Conservation (phyloP, 2,113 vertebrate genomes). For the Hippocampus abdominalis region DNA sequence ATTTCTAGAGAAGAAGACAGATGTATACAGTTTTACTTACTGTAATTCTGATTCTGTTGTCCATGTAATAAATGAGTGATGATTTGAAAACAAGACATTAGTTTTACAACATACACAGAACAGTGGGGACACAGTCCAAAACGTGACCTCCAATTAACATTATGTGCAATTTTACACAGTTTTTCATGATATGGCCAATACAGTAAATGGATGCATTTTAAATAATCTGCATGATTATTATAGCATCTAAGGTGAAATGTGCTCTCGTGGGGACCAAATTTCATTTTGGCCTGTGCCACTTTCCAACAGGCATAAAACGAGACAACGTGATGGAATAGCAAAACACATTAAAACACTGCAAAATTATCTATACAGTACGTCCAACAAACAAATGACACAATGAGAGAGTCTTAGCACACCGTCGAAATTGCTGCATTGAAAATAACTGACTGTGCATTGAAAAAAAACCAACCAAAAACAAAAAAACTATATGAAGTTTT, state of each 20-base stretch:
- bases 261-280: background rate
- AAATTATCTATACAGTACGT: conserved; percentile 51
- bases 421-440: too few species aligned
- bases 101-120: conserved; percentile 75
- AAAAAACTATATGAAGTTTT: too few species aligned
- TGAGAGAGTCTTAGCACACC: conserved; percentile 25
- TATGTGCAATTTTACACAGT: background rate
- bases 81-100: conserved; percentile 82
- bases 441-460: background rate
- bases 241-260: background rate
- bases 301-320: conserved; percentile 65
- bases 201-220: background rate
- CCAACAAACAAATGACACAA: conserved; percentile 70
- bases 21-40: conserved; percentile 75
- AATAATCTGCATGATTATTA: background rate
- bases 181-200: background rate
- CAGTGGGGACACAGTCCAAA: conserved; percentile 69
- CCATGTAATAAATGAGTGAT: conserved; percentile 79
- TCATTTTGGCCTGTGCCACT: conserved; percentile 66
- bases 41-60: conserved; percentile 74
- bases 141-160: conserved; percentile 10
- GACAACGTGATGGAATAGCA: conserved; percentile 65
- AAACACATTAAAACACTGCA: conserved; percentile 47
- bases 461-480: too few species aligned
- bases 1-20: conserved; percentile 52